Evolutionary conservation across 2,888 invertebrate genomes (phyloP), one percentile per base, ranked within the genome.

Genomic region (Vesta saturnalis): DNA sequence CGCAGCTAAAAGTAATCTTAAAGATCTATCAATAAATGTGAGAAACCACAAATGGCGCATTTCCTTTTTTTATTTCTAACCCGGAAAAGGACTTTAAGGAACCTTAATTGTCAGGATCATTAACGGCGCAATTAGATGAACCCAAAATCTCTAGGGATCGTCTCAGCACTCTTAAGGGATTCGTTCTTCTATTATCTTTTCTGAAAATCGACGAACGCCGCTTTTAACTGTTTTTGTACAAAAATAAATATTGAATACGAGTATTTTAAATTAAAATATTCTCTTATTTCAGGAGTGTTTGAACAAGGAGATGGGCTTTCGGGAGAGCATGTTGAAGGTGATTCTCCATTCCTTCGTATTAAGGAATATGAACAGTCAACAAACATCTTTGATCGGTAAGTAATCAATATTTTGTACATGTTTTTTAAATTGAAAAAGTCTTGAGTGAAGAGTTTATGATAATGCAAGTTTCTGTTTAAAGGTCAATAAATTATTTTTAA

Each of bases 331-430:
- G 71, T 70, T 56, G 79, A 78, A 65, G 80, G 81, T 67, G 76
- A 78, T 21, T 69, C 77, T 22, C 82, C 83, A 1, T 71, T 83
- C 21, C 74, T 77, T 58, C 79, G 81, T 18, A 73, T 83, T 61
- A 79, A 81, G 74, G 82, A 81, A 69, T 82, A 81, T 71, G 81
- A 80, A 39, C 74, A 77, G 47, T 79, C 80, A 6, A 76, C 74
- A 22, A 80, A 81, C 64, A 73, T 77, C 67, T 80, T 77, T 72
- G 77, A 81, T 73, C 77, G 83, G 83, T 83, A 66, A 82, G 83
- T 81, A 12, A 12, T n/a, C n/a, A n/a, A n/a, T n/a, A n/a, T n/a
- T n/a, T n/a, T n/a, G n/a, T n/a, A n/a, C n/a, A n/a, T n/a, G n/a
- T n/a, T n/a, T n/a, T n/a, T n/a, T n/a, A n/a, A n/a, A n/a, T n/a